Evolutionary conservation across 2,797 vertebrate species (phyloP), one percentile per base, ranked within the genome.

Genomic region (Leptodactylus fallax): DNA sequence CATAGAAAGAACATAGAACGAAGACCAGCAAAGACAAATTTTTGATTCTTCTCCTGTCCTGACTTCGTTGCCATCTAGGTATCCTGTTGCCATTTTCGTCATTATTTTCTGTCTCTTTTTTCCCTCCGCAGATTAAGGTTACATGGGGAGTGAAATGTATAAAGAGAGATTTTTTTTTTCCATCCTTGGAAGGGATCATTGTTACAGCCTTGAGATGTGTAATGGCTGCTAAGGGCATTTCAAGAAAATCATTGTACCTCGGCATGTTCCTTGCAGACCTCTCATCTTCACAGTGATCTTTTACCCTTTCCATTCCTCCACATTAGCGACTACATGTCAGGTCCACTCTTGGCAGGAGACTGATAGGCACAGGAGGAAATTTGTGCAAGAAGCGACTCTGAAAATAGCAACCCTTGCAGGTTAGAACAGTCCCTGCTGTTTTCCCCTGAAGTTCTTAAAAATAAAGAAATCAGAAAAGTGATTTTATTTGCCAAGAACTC

Each of bases 301-400:
- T 77, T 87, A 72, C 55, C 55, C 86, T 8, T 76, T 82, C 80
- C 74, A 51, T 78, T 76, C 71, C 49, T 63, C 72, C n/a, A 21
- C 58, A 60, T 83, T 83, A 87, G 71, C 23, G 6, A 36, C 21
- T 36, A 69, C 51, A 83, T 51, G 71, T 78, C 86, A 55, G 45
- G 19, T 81, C 77, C 21, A 23, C 25, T 58, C 81, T 69, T 67
- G 78, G 65, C 82, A 79, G 82, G 65, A 80, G 87, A 88, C 71
- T 77, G 77, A 88, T 85, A 49, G 84, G 47, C 82, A 79, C 76
- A 80, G 82, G 71, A 82, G 69, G 67, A n/a, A 23, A 72, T 56
- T 72, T 69, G 19, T 83, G 53, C 55, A 45, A 72, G 7, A 72
- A 71, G 67, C 27, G 51, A 58, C 81, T n/a, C 25, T n/a, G 23